Evolutionary conservation across 2,888 invertebrate genomes (phyloP), one percentile per base, ranked within the genome.

Genomic region (Ormyrus labotus): DNA sequence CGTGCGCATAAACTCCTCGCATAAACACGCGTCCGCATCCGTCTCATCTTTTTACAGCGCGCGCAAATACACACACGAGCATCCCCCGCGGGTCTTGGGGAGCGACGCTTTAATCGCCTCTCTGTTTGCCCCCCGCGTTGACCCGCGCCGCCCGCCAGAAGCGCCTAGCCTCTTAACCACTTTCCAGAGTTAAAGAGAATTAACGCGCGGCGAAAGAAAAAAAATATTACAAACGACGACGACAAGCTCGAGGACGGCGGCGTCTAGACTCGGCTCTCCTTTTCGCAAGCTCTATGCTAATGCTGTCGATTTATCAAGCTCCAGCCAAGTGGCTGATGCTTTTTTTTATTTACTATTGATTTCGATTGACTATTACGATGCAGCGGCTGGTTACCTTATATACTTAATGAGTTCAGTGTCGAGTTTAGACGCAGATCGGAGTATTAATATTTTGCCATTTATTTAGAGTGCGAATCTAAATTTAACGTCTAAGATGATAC

Each of bases 151-250:
- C 64, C 45, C 47, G 47, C 55, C 50, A 5, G 34, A 5, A 45
- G 76, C 65, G 69, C 76, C 34, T 60, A 19, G 73, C 60, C 69
- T 80, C 79, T 72, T 74, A 81, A 80, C 82, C 81, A 76, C 82
- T 83, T 77, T 75, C 68, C 61, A 55, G 76, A 63, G 80, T 76
- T 82, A 82, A 82, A 82, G 79, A 83, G 82, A 84, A 82, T 82
- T 82, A 83, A 84, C 81, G 78, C 81, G 67, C 63, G 78, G 47
- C 6, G 8, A 51, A 10, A 70, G 7, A 19, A 19, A 19, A 19
- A 71, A 74, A 68, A 78, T 61, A 73, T 61, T 55, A 55, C 65
- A 6, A 60, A 55, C 19, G 19, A 19, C 19, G 19, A 19, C 19
- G 19, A 19, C 19, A 19, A 19, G 1, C 19, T 19, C 19, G 19